Conservation (phyloP, 2,888 invertebrate genomes). For the Torymus tubicola region DNA sequence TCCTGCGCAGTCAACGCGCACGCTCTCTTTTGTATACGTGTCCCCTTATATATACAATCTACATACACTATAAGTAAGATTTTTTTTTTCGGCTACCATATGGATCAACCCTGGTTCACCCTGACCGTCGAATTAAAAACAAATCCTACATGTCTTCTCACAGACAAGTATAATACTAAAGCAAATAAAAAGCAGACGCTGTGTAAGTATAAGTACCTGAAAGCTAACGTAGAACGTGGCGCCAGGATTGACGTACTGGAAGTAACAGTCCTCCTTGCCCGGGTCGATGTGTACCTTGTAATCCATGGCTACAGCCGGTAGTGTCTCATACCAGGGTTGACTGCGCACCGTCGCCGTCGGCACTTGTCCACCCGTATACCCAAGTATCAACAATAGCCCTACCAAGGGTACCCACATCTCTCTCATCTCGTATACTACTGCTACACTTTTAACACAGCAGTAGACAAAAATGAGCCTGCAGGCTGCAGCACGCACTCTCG, state of each 20-base stretch:
- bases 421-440: too few relatives aligned
- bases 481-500: too few relatives aligned
- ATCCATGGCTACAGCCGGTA: conserved; percentile 96
- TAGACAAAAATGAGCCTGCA: too few relatives aligned
- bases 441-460: too few relatives aligned
- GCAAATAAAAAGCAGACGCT: too few relatives aligned
- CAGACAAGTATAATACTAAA: too few relatives aligned
- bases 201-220: conserved; percentile 82
- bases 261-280: conserved; percentile 97
- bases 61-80: too few relatives aligned
- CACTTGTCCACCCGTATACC: neutral
- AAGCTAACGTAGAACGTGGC: conserved; percentile 96
- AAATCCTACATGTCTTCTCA: too few relatives aligned
- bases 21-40: conserved; percentile 31
- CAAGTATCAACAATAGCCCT: conserved; percentile 63
- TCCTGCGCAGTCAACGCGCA: neutral
- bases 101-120: too few relatives aligned
- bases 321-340: conserved; percentile 89
- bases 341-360: conserved; percentile 74
- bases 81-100: too few relatives aligned
- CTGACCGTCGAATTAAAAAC: neutral
- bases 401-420: conserved; percentile 59
- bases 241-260: conserved; percentile 93
- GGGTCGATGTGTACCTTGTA: conserved; percentile 96
- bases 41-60: neutral